Conservation (phyloP, 2,113 vertebrate genomes). For the Platichthys flesus region DNA sequence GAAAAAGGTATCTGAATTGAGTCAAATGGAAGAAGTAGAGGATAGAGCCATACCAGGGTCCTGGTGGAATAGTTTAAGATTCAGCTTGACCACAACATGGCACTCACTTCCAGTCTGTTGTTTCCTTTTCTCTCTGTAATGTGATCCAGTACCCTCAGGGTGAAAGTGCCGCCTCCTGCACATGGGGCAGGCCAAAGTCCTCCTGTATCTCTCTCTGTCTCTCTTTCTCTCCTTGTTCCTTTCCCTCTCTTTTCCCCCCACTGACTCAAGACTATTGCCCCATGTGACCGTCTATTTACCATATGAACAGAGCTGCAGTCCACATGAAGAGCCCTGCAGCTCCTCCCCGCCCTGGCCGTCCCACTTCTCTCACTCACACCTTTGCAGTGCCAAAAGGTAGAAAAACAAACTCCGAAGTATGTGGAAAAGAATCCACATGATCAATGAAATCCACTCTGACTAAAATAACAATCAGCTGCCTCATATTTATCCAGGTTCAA, state of each 20-base stretch:
- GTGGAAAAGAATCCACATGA: neutral
- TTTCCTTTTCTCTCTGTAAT: conserved; percentile 33
- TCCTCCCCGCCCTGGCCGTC: conserved; percentile 52
- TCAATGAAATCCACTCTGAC: neutral
- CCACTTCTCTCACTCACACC: conserved; percentile 56
- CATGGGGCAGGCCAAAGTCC: conserved; percentile 65
- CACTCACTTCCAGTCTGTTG: conserved; percentile 11
- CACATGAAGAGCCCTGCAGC: conserved; percentile 48
- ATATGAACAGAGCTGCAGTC: conserved; percentile 50
- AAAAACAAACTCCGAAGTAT: neutral
- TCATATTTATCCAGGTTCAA: neutral
- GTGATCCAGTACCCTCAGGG: conserved; percentile 35
- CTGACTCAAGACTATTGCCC: conserved; percentile 52
- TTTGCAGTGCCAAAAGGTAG: conserved; percentile 32
- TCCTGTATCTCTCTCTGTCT: conserved; percentile 30
- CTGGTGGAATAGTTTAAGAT: neutral
- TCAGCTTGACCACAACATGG: conserved; percentile 40
- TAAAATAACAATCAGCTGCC: neutral
- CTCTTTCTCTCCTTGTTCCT: conserved; percentile 40
- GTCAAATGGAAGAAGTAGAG: neutral
- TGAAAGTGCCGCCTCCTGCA: conserved; percentile 47
- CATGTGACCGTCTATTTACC: conserved; percentile 75
- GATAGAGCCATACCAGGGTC: neutral
- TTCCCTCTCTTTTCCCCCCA: conserved; percentile 53
- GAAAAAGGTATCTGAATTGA: neutral